Base-by-base conservation (phyloP, 1,140 invertebrate genomes). In the Drosophila biarmipes region DNA sequence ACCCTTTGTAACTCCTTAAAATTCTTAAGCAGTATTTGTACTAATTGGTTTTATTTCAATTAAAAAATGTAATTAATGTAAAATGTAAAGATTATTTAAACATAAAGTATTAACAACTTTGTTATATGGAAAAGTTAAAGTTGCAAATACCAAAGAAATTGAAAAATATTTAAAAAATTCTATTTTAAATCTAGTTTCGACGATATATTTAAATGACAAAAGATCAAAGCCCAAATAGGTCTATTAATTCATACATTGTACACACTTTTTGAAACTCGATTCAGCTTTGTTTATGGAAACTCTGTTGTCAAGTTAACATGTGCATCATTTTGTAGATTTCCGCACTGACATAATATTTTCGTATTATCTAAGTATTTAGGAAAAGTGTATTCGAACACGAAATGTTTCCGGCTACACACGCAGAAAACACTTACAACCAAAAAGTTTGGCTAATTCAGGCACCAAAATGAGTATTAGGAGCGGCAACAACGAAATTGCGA, bases 391-490 rank as follows among this genome's bases (percentile, higher is more conserved):
- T 46, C 24, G 2, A 21, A 21, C 19, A 45, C n/a, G 1, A 2
- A 29, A 29, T 21, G 27, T 11, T 43, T 17, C 27, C 46, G 40
- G 53, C 53, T 56, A 45, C 49, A 63, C 57, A 45, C 19, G 40
- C n/a, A 29, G 49, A 11, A 37, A 11, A 21, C 51, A 59, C 48
- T 40, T 11, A 17, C 53, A 35, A 21, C 11, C 42, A 55, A 46
- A 27, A n/a, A 62, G 35, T 61, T 66, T 61, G 66, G 29, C 64
- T 67, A 53, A 67, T 37, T 29, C 46, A 68, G 64, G 63, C 66
- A 69, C 62, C 66, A 55, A 27, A 61, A 51, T 56, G 53, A 66
- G 73, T 74, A 75, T 66, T 75, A 75, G 46, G 46, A 74, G 49
- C 38, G 66, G 73, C 62, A 52, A 57, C 17, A 43, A 64, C n/a